Conservation (phyloP, 2,113 vertebrate genomes). For the Egretta garzetta region DNA sequence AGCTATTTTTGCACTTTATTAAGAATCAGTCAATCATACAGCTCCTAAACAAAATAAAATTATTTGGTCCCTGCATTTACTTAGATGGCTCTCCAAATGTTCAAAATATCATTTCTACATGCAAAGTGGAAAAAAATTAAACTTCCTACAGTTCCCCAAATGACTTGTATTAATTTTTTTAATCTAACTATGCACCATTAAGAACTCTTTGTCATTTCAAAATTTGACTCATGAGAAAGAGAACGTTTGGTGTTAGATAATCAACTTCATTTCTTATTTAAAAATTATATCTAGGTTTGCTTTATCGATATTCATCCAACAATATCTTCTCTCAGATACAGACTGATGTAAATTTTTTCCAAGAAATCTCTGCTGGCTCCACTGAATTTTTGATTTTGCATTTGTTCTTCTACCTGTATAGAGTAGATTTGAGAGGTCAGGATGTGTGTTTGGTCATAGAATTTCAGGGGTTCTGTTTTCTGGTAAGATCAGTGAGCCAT, state of each 20-base stretch:
- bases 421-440: neutral
- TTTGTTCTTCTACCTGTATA: neutral
- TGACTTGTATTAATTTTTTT: neutral
- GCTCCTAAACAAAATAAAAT: slow-evolving; percentile 22
- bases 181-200: neutral
- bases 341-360: neutral
- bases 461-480: neutral
- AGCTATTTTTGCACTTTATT: slow-evolving; percentile 53
- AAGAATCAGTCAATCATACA: slow-evolving; percentile 45
- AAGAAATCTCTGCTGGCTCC: neutral
- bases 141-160: neutral
- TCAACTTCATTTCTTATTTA: neutral
- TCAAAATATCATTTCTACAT: neutral
- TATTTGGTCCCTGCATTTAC: neutral
- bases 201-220: neutral
- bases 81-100: neutral
- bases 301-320: neutral
- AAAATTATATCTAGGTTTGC: neutral
- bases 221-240: neutral
- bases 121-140: neutral
- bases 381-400: neutral
- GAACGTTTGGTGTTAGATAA: neutral
- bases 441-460: neutral
- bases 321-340: neutral
- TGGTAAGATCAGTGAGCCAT: neutral